Evolutionary conservation across 2,113 vertebrate genomes (phyloP), one percentile per base, ranked within the genome.

Genomic region (Myotis lucifugus): DNA sequence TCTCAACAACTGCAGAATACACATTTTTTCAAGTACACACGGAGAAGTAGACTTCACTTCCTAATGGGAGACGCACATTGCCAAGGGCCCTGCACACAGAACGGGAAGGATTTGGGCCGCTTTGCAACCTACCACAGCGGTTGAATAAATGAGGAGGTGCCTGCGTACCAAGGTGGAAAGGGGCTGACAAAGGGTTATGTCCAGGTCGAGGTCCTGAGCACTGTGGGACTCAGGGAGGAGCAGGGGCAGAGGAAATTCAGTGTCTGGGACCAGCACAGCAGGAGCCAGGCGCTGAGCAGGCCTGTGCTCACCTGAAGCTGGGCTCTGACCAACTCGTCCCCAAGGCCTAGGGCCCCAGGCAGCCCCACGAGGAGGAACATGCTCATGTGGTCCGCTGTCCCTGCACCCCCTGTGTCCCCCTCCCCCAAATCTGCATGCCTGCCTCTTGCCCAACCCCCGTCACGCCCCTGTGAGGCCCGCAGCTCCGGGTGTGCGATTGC

Each of bases 401-500:
- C 61, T 29, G 32, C 18, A 11, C 23, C 59, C 25, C 10, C 46
- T 52, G 34, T 21, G 14, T n/a, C 76, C 17, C 29, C 69, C 8
- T 5, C 46, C 21, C 42, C 5, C 3, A 66, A 18, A 52, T 9
- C 76, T 3, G 6, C 25, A 76, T 11, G 6, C 54, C 72, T 42
- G 27, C 12, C 69, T 48, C 84, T 15, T 34, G 19, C 11, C 67
- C 40, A n/a, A 90, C 48, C 96, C 96, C 82, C 56, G 48, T n/a
- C 10, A 59, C 52, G 81, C 91, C 87, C 70, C 0, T n/a, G 90
- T 94, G 95, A 96, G 0, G 3, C 96, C 0, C 86, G 21, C 76
- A 78, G 85, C 8, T 74, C 95, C 27, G 94, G 88, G 94, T 98
- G 90, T 95, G 59, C 97, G 97, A 98, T 97, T 97, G 95, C 98